Conservation (phyloP, 92 coral and sea anemone species). For the Actinernus sp. region DNA sequence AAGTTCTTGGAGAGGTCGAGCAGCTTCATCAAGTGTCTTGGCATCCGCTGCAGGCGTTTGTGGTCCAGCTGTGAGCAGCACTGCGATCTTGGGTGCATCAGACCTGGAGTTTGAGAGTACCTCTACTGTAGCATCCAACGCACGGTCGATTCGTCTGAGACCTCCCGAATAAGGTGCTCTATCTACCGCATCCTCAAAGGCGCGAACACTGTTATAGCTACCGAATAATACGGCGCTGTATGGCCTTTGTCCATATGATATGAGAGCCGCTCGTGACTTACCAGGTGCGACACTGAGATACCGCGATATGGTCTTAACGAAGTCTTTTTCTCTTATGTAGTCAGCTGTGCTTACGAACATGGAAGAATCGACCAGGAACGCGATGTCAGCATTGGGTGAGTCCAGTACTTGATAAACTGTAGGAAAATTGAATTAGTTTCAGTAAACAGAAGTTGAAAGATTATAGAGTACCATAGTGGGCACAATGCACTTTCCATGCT, state of each 20-base stretch:
- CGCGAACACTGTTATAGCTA: constrained; percentile 46
- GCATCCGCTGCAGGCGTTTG: constrained; percentile 55
- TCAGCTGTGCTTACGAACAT: constrained; percentile 53
- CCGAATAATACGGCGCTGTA: constrained; percentile 42
- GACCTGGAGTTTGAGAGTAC: constrained; percentile 44
- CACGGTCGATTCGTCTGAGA: constrained; percentile 63
- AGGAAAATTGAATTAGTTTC: no score
- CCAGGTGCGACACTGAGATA: constrained; percentile 62
- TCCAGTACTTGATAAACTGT: no score
- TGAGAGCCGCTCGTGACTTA: constrained; percentile 73
- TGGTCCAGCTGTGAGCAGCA: constrained; percentile 53
- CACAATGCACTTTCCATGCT: no score
- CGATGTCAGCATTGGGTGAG: constrained; percentile 64
- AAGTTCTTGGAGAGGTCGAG: constrained; percentile 64
- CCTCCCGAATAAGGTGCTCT: constrained; percentile 66
- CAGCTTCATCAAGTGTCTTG: constrained; percentile 48
- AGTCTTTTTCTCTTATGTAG: constrained; percentile 56
- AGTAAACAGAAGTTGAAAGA: no score
- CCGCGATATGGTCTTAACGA: constrained; percentile 67
- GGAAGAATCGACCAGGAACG: constrained; percentile 88
- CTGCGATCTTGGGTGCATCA: constrained; percentile 46
- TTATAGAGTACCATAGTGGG: no score
- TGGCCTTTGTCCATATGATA: constrained; percentile 72
- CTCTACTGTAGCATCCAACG: constrained; percentile 59
- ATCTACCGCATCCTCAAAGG: constrained; percentile 49